A percentile compares a stretch with the other conserved stretches of the same genome.
Evolutionary conservation across 2,888 invertebrate species (phyloP).

Genomic region (Ectropis crepuscularia): DNA sequence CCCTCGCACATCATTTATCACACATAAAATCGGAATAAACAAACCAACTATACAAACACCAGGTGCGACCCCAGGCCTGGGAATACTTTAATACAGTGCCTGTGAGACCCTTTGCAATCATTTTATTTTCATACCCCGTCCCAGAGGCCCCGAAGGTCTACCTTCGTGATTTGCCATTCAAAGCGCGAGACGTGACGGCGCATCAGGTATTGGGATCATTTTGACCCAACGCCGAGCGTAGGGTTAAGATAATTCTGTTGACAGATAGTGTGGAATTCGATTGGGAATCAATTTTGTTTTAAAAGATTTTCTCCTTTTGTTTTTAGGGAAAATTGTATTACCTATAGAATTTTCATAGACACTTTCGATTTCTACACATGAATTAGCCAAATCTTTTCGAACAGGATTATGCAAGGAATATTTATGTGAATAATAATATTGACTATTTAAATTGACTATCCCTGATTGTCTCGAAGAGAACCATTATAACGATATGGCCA

Average conservation of each 20-base stretch:
- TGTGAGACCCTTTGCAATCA: constrained; percentile 76
- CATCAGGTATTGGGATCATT: constrained; percentile 70
- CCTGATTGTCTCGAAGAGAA: no score
- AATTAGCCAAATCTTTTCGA: no score
- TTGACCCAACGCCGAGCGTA: constrained; percentile 53
- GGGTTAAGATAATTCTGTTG: constrained; percentile 77
- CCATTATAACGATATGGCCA: no score
- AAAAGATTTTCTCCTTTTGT: constrained; percentile 28
- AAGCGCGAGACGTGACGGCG: constrained; percentile 72
- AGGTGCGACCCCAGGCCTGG: constrained; percentile 73
- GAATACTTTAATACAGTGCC: constrained; percentile 79
- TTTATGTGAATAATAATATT: no score
- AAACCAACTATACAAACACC: constrained; percentile 69
- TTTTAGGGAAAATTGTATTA: constrained; percentile 11
- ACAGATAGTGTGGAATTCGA: constrained; percentile 68
- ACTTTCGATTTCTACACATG: no score
- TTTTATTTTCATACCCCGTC: constrained; percentile 82
- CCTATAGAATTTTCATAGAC: no score
- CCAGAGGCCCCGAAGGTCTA: constrained; percentile 78
- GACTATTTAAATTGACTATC: no score
- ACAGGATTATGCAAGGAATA: no score
- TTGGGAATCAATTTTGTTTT: constrained; percentile 68
- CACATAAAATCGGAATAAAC: constrained; percentile 68
- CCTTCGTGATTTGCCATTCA: constrained; percentile 83
- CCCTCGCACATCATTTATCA: constrained; percentile 58